These are phyloP conservation scores for Ormyrus pomaceus DNA, from an alignment of 2,888 invertebrate genomes.

Conservation along the genomic window DNA sequence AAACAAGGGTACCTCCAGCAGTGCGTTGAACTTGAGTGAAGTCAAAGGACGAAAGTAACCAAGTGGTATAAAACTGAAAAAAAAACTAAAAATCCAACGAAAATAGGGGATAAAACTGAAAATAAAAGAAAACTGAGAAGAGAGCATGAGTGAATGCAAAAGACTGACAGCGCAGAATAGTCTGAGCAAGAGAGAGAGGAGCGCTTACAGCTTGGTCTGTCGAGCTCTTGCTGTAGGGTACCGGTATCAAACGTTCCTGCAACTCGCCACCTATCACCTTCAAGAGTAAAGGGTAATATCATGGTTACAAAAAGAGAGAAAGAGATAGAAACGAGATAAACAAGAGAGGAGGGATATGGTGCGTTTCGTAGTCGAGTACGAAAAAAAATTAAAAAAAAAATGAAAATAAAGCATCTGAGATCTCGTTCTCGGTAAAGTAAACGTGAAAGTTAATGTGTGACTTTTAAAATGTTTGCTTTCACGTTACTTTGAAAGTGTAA, in stretches of 20 bases:
- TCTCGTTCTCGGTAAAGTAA: too few relatives aligned
- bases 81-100: constrained; percentile 14
- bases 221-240: constrained; percentile 99
- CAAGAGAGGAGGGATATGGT: constrained; percentile 8
- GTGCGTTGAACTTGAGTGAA: constrained; percentile 24
- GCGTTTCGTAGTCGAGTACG: not conserved
- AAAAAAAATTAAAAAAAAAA: too few relatives aligned
- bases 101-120: constrained; percentile 11
- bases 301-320: constrained; percentile 77
- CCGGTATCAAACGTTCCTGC: constrained; percentile 99
- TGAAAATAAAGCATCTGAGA: too few relatives aligned
- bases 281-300: constrained; percentile 93
- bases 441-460: too few relatives aligned
- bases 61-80: not conserved
- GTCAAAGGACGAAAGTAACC: not conserved
- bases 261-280: constrained; percentile 99
- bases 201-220: constrained; percentile 99
- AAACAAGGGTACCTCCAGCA: constrained; percentile 21
- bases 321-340: constrained; percentile 45
- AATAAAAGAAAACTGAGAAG: constrained; percentile 2
- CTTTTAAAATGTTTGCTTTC: too few relatives aligned
- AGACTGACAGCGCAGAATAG: constrained; percentile 60
- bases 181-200: constrained; percentile 76
- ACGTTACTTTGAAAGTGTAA: not conserved
- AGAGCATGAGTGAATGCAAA: constrained; percentile 46